Evolutionary conservation across 2,888 invertebrate species (phyloP).

Genomic region (Napeogenes sylphis): DNA sequence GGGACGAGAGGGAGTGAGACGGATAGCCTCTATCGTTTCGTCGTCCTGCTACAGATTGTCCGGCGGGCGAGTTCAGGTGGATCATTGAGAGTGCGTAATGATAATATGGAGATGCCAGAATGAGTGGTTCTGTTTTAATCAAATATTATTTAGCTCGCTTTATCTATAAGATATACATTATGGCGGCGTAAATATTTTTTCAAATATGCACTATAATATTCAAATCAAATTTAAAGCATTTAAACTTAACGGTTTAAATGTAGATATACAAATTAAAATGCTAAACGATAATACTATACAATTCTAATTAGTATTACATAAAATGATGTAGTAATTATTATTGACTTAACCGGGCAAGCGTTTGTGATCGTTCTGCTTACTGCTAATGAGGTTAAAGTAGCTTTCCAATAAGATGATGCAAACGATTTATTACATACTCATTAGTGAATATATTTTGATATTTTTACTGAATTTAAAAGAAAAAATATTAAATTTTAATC

Average conservation of each 20-base stretch:
- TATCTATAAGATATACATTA: slow-evolving; percentile 47
- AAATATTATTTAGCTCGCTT: slow-evolving; percentile 40
- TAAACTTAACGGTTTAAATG: too few relatives aligned
- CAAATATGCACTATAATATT: neutral
- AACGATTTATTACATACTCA: slow-evolving; percentile 1
- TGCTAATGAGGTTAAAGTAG: slow-evolving; percentile 7
- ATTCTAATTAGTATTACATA: slow-evolving; percentile 1
- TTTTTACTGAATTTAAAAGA: too few relatives aligned
- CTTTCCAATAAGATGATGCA: slow-evolving; percentile 7
- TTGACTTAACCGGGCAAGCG: slow-evolving; percentile 6
- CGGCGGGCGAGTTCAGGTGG: slow-evolving; percentile 66
- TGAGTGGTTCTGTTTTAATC: slow-evolving; percentile 49
- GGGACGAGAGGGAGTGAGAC: slow-evolving; percentile 62
- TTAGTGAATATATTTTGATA: neutral
- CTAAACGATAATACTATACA: too few relatives aligned
- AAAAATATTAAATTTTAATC: too few relatives aligned
- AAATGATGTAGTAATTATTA: neutral
- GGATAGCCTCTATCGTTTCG: slow-evolving; percentile 64
- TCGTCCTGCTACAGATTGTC: slow-evolving; percentile 66
- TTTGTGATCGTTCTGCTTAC: slow-evolving; percentile 8
- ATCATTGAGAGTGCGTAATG: slow-evolving; percentile 66
- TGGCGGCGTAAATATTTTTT: slow-evolving; percentile 36
- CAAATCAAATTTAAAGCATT: neutral
- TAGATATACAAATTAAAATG: too few relatives aligned
- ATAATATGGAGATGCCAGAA: slow-evolving; percentile 70